These are phyloP conservation scores for Caenorhabditis remanei DNA, from an alignment of 1,140 invertebrate species.

Conservation along the genomic window DNA sequence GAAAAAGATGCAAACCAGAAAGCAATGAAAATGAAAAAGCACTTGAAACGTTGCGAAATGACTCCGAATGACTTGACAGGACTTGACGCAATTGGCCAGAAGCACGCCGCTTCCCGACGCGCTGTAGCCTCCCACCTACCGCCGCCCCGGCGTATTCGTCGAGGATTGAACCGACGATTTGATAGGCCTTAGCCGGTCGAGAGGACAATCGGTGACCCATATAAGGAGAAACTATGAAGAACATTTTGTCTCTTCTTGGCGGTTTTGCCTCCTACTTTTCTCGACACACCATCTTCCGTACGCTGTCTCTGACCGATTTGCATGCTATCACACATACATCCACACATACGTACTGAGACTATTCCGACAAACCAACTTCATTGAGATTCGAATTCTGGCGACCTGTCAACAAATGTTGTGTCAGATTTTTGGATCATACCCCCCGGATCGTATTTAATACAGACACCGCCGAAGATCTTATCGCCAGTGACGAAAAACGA, in stretches of 20 bases:
- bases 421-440: slow-evolving; percentile 51
- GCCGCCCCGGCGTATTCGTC: neutral
- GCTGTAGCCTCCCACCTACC: slow-evolving; percentile 18
- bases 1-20: neutral
- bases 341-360: slow-evolving; percentile 31
- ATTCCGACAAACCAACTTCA: slow-evolving; percentile 12
- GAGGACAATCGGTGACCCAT: slow-evolving; percentile 55
- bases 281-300: slow-evolving; percentile 15
- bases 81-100: slow-evolving; percentile 53
- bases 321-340: slow-evolving; percentile 49
- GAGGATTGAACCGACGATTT: slow-evolving; percentile 46
- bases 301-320: slow-evolving; percentile 39
- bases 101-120: slow-evolving; percentile 28
- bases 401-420: slow-evolving; percentile 43
- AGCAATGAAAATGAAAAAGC: slow-evolving; percentile 27
- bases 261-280: neutral
- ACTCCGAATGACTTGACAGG: slow-evolving; percentile 31
- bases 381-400: slow-evolving; percentile 6
- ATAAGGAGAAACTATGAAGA: slow-evolving; percentile 47
- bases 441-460: slow-evolving; percentile 37
- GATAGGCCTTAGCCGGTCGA: slow-evolving; percentile 49
- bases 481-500: neutral
- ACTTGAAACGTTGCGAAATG: slow-evolving; percentile 51
- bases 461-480: neutral
- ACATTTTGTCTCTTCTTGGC: slow-evolving; percentile 54